Percentiles rank a stretch among this genome's conserved stretches.
phyloP scores from a whole-genome alignment of 2,888 invertebrate species.

The Psylliodes chrysocephalus region DNA sequence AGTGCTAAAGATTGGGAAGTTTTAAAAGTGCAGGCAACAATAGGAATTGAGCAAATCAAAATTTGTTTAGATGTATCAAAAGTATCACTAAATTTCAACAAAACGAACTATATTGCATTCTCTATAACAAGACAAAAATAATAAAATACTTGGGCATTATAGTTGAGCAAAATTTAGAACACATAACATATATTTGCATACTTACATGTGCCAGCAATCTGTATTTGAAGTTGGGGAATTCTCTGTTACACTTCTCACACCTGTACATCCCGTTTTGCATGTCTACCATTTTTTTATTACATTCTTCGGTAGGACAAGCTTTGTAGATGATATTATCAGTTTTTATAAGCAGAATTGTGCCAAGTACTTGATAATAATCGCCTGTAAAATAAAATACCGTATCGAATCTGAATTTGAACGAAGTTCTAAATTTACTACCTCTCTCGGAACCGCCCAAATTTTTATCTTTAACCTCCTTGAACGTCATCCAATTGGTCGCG shows the following conservation, averaged over 20 bases:
- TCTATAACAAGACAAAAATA: too few relatives aligned
- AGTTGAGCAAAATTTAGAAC: too few relatives aligned
- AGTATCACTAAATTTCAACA: too few relatives aligned
- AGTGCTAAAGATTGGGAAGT: too few relatives aligned
- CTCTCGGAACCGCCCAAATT: constrained; percentile 80
- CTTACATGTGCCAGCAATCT: constrained; percentile 83
- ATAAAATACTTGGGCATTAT: too few relatives aligned
- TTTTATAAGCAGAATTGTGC: constrained; percentile 80
- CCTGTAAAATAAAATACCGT: constrained; percentile 55
- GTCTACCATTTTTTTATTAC: constrained; percentile 96
- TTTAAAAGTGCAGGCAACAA: too few relatives aligned
- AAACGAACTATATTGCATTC: too few relatives aligned
- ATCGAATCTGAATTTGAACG: not conserved
- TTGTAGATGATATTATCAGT: constrained; percentile 89
- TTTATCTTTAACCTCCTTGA: constrained; percentile 78
- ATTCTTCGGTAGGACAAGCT: constrained; percentile 88
- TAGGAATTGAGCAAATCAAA: too few relatives aligned
- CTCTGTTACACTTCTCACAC: constrained; percentile 94
- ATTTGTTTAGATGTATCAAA: too few relatives aligned
- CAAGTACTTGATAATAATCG: constrained; percentile 84
- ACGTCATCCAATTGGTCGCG: constrained; percentile 76
- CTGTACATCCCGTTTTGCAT: constrained; percentile 87
- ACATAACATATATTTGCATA: constrained; percentile 49
- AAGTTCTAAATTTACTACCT: constrained; percentile 57
- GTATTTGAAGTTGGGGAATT: constrained; percentile 87